phyloP scores from a whole-genome alignment of 2,113 vertebrate genomes.

The Pleuronectes platessa region DNA sequence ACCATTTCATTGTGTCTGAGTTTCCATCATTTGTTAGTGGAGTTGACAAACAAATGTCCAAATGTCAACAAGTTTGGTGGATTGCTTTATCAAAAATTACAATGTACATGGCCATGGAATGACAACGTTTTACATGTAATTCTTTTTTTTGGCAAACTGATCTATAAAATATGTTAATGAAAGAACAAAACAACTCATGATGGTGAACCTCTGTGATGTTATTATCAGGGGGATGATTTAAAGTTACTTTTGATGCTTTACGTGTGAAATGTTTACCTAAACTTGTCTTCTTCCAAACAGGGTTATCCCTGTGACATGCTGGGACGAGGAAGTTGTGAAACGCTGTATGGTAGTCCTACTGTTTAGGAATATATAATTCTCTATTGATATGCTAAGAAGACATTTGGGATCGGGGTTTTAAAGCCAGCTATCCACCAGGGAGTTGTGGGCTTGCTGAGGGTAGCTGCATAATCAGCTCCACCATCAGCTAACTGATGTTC shows the following conservation, averaged over 20 bases:
- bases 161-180: constrained; percentile 27
- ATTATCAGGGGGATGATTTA: constrained; percentile 27
- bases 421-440: constrained; percentile 77
- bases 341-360: constrained; percentile 65
- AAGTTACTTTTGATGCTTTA: constrained; percentile 30
- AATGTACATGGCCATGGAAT: neutral
- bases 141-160: constrained; percentile 4
- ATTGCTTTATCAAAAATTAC: too few species aligned
- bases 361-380: constrained; percentile 78
- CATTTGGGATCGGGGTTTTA: constrained; percentile 78
- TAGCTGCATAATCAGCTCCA: constrained; percentile 79
- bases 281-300: constrained; percentile 32
- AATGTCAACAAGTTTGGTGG: neutral
- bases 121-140: neutral
- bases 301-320: constrained; percentile 46
- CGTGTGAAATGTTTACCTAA: constrained; percentile 46
- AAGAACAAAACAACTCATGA: constrained; percentile 8
- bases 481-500: constrained; percentile 81
- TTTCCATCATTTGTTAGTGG: too few species aligned
- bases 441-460: constrained; percentile 74
- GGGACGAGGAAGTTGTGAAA: constrained; percentile 61
- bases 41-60: neutral
- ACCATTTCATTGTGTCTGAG: neutral
- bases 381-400: constrained; percentile 81
- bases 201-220: constrained; percentile 6